phyloP scores from a whole-genome alignment of 2,797 vertebrate genomes.

The Stomatorhinus walkeri region DNA sequence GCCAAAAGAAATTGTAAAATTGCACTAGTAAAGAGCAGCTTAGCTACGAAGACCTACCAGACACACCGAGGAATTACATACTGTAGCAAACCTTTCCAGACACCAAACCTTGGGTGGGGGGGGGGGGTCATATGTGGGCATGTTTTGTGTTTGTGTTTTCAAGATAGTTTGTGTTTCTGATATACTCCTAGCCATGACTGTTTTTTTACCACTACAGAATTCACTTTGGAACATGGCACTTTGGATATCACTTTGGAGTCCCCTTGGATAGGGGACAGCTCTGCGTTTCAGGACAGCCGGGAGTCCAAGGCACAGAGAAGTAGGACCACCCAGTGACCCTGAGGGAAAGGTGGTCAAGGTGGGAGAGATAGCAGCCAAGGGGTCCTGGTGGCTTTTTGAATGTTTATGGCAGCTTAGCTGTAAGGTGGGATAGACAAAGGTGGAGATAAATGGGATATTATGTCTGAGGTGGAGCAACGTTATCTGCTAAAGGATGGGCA shows the following conservation, averaged over 20 bases:
- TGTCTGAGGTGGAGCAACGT: neutral
- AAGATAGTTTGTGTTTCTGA: neutral
- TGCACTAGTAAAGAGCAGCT: neutral
- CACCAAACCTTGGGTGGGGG: neutral
- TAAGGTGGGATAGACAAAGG: neutral
- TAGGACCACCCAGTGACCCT: neutral
- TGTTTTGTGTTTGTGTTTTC: neutral
- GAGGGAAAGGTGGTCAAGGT: neutral
- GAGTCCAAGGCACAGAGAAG: neutral
- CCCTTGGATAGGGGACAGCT: neutral
- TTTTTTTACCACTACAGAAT: neutral
- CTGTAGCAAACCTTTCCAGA: neutral
- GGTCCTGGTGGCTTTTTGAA: neutral
- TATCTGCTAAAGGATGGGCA: neutral
- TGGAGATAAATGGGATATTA: conserved; percentile 3
- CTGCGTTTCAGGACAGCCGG: neutral
- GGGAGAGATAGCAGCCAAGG: neutral
- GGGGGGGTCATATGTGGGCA: neutral
- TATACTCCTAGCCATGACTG: neutral
- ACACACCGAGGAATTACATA: neutral
- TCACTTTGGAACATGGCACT: neutral
- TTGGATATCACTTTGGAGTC: neutral
- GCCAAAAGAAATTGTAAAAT: neutral
- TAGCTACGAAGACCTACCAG: neutral
- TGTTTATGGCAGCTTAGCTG: neutral